Base-by-base conservation (phyloP, 2,888 invertebrate species). In the Chaetoderma sp. region DNA sequence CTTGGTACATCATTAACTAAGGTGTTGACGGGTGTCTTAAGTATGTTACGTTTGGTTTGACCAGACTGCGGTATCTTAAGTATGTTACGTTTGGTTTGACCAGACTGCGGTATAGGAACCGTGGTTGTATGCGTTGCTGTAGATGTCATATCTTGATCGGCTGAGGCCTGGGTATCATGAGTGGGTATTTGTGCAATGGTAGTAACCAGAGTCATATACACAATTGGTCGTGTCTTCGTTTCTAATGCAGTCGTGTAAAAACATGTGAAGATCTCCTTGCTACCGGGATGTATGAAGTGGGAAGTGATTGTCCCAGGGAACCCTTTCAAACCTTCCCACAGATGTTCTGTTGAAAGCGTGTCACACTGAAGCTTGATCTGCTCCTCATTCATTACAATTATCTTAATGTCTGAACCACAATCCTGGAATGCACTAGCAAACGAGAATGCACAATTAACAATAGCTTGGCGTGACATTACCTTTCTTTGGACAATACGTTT, bases 401-500 rank as follows among this genome's bases (percentile, higher is more conserved):
- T 18, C 30, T 54, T 10, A 10, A 54, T 54, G 30, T 27, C 18
- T 6, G 54, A 4, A 30, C 10, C 23, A 30, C 16, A 27, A 16
- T 28, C 25, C 36, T n/a, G n/a, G n/a, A n/a, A 36, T 6, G 56
- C 56, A 16, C 21, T 30, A 27, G 59, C 59, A 59, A 61, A 61
- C 13, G 54, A n/a, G 42, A 32, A 25, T 13, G 61, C 61, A 61
- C 55, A 23, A 23, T 54, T 33, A 21, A 61, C 54, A 18, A 54
- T 42, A 16, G 25, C 13, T 27, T 18, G 54, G 3, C 57, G 36
- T 1, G 50, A n/a, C 60, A 65, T 60, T 10, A 65, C 52, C 36
- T 50, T 27, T 27, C 47, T 63, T n/a, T 60, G 50, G 2, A 60
- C 65, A 5, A 54, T 62, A 1, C 57, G 33, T 54, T 65, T 65